Percentiles rank a stretch among this genome's conserved stretches.
phyloP scores from a whole-genome alignment of 2,888 invertebrate species.

The Idaea straminata region DNA sequence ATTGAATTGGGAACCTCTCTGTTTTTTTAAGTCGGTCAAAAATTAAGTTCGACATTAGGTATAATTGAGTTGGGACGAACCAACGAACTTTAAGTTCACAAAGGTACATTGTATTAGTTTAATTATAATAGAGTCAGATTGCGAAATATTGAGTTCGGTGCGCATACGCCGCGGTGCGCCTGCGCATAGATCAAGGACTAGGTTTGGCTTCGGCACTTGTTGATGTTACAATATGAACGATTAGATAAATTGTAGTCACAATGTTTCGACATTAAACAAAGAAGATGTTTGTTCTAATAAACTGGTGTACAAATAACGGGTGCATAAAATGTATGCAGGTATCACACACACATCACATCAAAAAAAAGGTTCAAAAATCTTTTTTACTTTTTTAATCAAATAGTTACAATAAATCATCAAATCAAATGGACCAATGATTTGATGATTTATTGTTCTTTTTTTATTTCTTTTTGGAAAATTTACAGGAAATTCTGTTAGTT shows the following conservation, averaged over 20 bases:
- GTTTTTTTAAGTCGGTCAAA: constrained; percentile 12
- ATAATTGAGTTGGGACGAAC: constrained; percentile 49
- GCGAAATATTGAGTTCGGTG: constrained; percentile 46
- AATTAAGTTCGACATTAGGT: constrained; percentile 38
- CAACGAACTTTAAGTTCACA: constrained; percentile 50
- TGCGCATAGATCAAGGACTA: constrained; percentile 73
- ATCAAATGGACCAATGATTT: too few relatives aligned
- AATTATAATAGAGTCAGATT: constrained; percentile 52
- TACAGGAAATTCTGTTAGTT: too few relatives aligned
- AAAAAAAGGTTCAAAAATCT: too few relatives aligned
- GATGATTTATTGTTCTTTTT: too few relatives aligned
- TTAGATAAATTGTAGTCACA: constrained; percentile 48
- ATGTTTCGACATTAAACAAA: constrained; percentile 25
- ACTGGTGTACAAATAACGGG: background rate
- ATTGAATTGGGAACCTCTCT: background rate
- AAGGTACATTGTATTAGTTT: constrained; percentile 48
- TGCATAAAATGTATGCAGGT: background rate
- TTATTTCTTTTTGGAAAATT: too few relatives aligned
- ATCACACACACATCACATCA: background rate
- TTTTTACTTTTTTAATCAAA: too few relatives aligned
- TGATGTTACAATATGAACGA: constrained; percentile 55
- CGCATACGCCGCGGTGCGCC: constrained; percentile 27
- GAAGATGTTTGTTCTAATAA: background rate
- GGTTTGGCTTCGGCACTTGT: constrained; percentile 45
- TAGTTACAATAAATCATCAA: too few relatives aligned